These are phyloP conservation scores for Eupristina koningsbergeri DNA, from an alignment of 1,140 invertebrate species.

Conservation along the genomic window DNA sequence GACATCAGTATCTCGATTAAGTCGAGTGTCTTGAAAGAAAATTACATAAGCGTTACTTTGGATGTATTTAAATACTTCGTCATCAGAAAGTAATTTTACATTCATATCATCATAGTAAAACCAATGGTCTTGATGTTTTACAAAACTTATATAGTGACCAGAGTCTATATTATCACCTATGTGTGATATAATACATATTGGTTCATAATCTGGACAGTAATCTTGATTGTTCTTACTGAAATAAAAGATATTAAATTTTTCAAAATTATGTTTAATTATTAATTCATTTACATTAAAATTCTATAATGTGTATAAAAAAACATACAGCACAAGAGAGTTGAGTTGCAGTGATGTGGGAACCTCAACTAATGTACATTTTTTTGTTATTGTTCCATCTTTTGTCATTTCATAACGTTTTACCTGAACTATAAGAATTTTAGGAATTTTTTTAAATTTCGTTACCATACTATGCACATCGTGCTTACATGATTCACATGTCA, in stretches of 20 bases:
- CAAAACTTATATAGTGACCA: conserved; percentile 67
- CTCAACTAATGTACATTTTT: conserved; percentile 61
- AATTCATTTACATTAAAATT: neutral
- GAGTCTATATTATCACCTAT: conserved; percentile 65
- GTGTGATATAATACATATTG: conserved; percentile 64
- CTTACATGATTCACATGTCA: conserved; percentile 62
- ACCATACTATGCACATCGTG: conserved; percentile 58
- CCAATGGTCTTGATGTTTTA: conserved; percentile 63
- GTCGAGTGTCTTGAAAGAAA: conserved; percentile 60
- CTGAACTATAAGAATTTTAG: conserved; percentile 64
- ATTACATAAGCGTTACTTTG: conserved; percentile 64
- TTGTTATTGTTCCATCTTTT: conserved; percentile 60
- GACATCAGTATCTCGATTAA: conserved; percentile 29
- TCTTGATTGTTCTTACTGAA: conserved; percentile 53
- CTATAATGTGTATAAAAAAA: conserved; percentile 35
- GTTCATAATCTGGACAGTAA: conserved; percentile 56
- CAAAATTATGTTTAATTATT: conserved; percentile 4
- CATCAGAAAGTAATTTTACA: conserved; percentile 60
- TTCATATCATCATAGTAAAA: conserved; percentile 65
- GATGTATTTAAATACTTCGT: conserved; percentile 61
- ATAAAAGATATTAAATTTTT: conserved; percentile 39
- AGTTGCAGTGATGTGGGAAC: conserved; percentile 60
- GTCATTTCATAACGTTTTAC: conserved; percentile 64
- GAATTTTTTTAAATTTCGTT: conserved; percentile 61
- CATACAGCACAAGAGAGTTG: conserved; percentile 59